phyloP scores from a whole-genome alignment of 2,113 vertebrate species.

The Promerops cafer region DNA sequence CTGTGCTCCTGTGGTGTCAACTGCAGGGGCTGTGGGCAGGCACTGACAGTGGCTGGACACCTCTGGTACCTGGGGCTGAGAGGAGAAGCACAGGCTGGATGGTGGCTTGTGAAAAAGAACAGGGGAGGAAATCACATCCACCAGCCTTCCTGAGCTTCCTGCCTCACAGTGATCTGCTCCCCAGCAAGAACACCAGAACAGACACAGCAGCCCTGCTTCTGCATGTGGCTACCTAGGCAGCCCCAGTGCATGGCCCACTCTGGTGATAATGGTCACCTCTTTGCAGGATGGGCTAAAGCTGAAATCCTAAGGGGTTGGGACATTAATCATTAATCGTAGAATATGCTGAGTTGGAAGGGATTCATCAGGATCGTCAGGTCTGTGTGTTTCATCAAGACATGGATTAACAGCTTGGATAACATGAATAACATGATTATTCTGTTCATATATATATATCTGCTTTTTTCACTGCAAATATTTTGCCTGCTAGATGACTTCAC shows the following conservation, averaged over 20 bases:
- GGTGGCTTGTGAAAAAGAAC: fast-evolving
- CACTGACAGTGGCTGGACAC: fast-evolving
- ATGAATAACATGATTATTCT: background rate
- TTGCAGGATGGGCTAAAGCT: background rate
- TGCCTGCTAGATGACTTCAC: background rate
- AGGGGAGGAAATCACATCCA: background rate
- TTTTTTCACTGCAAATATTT: background rate
- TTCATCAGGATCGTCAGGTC: background rate
- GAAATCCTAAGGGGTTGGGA: background rate
- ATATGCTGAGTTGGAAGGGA: background rate
- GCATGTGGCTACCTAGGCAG: fast-evolving
- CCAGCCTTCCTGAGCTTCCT: background rate
- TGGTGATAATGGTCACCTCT: background rate
- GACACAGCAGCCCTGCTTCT: fast-evolving
- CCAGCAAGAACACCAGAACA: background rate
- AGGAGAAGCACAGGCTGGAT: background rate
- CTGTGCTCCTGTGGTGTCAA: background rate
- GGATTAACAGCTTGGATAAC: background rate
- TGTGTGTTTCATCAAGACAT: background rate
- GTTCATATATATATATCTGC: background rate
- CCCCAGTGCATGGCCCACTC: fast-evolving
- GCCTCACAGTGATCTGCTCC: fast-evolving
- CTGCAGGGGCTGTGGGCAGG: background rate
- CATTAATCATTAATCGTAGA: background rate
- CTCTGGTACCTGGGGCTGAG: background rate